Conservation (phyloP, 2,797 vertebrate genomes). For the Acipenser transmontanus region DNA sequence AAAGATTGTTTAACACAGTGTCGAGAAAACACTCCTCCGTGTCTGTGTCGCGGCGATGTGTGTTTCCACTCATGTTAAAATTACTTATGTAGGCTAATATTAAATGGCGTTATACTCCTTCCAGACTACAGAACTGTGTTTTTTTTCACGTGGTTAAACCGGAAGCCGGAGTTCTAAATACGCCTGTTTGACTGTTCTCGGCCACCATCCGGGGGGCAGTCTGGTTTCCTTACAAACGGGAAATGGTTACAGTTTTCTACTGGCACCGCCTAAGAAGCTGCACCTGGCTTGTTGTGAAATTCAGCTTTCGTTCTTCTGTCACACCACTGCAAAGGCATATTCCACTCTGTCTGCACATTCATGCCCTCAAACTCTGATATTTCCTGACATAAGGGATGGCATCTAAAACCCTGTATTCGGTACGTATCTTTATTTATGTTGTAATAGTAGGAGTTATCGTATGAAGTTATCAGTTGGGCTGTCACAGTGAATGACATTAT, state of each 20-base stretch:
- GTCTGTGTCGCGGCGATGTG: conserved; percentile 18
- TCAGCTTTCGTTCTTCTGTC: neutral
- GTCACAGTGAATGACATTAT: too few species aligned
- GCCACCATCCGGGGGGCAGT: conserved; percentile 29
- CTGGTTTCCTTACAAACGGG: neutral
- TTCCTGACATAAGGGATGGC: conserved; percentile 41
- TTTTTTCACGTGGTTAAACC: conserved; percentile 23
- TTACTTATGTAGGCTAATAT: neutral
- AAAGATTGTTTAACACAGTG: conserved; percentile 50
- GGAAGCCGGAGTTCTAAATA: conserved; percentile 17
- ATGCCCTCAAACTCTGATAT: conserved; percentile 19
- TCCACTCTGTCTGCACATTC: neutral
- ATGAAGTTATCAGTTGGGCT: too few species aligned
- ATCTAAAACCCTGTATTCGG: conserved; percentile 45
- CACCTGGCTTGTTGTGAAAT: neutral
- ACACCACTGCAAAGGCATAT: neutral
- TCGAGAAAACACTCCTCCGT: conserved; percentile 46
- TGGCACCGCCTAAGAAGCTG: conserved; percentile 40
- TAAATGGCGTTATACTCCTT: too few species aligned
- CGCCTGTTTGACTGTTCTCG: conserved; percentile 6
- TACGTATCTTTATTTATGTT: conserved; percentile 31
- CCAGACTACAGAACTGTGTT: too few species aligned
- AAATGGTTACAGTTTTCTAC: conserved; percentile 18
- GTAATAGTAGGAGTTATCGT: too few species aligned
- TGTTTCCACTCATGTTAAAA: conserved; percentile 2